phyloP scores from a whole-genome alignment of 2,113 vertebrate genomes.

The Hemiscyllium ocellatum region DNA sequence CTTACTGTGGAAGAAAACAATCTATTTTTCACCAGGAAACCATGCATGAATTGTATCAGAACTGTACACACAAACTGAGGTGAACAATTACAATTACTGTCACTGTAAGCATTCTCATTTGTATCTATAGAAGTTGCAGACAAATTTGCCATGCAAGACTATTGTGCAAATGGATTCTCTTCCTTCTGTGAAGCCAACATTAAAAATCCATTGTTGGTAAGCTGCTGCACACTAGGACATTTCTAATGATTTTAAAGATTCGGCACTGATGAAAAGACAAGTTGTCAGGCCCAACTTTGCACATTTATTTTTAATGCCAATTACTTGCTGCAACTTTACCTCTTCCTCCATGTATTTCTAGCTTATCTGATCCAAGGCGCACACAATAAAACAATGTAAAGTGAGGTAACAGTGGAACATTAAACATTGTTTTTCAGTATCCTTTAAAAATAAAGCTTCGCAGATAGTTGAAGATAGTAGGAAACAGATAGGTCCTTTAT shows the following conservation, averaged over 20 bases:
- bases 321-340: not conserved
- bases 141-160: not conserved
- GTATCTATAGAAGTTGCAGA: not conserved
- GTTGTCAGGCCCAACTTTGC: not conserved
- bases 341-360: not conserved
- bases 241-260: not conserved
- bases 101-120: not conserved
- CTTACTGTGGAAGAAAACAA: not conserved
- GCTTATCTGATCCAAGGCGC: not conserved
- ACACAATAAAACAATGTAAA: not conserved
- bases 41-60: not conserved
- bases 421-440: not conserved
- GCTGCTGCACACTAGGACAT: not conserved
- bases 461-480: not conserved
- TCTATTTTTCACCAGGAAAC: not conserved
- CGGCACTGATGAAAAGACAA: not conserved
- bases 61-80: not conserved
- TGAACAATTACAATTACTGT: slow-evolving; percentile 15
- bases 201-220: not conserved
- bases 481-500: slow-evolving; percentile 15
- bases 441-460: not conserved
- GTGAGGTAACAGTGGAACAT: not conserved
- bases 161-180: not conserved
- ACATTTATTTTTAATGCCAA: not conserved
- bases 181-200: not conserved